Conservation (phyloP, 2,888 invertebrate genomes). For the Palloptera scutellata region DNA sequence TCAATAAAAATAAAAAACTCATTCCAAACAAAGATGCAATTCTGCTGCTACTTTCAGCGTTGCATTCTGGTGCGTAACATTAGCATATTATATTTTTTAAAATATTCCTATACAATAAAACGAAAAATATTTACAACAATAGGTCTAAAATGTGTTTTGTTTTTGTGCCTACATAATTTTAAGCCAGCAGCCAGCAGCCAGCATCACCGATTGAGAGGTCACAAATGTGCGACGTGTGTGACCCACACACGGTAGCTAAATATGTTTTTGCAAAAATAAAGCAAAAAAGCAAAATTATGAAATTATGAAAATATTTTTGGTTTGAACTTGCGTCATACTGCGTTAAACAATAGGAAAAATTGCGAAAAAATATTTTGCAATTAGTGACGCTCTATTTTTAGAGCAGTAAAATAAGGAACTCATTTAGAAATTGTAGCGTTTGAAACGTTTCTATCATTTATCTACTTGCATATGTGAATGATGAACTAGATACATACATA, state of each 20-base stretch:
- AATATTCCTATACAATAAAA: too few relatives aligned
- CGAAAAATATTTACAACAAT: too few relatives aligned
- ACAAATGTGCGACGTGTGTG: too few relatives aligned
- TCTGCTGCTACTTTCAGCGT: not conserved
- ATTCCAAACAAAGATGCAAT: not conserved
- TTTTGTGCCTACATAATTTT: not conserved
- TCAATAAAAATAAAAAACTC: not conserved
- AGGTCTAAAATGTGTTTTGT: not conserved
- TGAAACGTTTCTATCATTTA: not conserved
- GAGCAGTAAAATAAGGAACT: not conserved
- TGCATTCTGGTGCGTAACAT: constrained; percentile 16
- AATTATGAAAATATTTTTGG: constrained; percentile 34
- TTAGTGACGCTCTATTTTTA: constrained; percentile 41
- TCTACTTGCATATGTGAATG: too few relatives aligned
- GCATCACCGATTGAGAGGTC: not conserved
- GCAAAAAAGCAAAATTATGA: constrained; percentile 32
- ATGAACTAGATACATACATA: too few relatives aligned
- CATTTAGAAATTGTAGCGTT: not conserved
- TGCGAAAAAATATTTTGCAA: constrained; percentile 20
- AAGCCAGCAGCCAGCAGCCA: not conserved
- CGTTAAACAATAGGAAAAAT: constrained; percentile 12
- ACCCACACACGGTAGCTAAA: constrained; percentile 11
- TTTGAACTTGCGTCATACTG: constrained; percentile 10
- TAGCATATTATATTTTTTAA: constrained; percentile 22
- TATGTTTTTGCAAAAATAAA: constrained; percentile 11